Evolutionary conservation across 2,797 vertebrate species (phyloP).

Genomic region (Oreochromis mossambicus): DNA sequence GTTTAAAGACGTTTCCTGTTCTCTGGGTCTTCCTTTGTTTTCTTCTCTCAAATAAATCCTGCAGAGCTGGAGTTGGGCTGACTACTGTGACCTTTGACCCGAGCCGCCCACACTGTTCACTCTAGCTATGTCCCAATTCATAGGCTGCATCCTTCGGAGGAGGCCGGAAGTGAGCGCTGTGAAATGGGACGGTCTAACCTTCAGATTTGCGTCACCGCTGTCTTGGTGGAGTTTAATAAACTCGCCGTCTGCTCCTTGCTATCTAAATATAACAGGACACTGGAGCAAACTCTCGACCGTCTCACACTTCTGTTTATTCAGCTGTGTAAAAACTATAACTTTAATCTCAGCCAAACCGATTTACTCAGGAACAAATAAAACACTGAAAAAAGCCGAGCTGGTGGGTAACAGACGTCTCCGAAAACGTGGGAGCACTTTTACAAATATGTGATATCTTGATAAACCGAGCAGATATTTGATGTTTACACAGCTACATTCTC

Average conservation of each 20-base stretch:
- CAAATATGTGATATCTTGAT: accelerated
- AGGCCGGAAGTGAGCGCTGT: accelerated
- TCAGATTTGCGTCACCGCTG: accelerated
- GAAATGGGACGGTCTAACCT: accelerated
- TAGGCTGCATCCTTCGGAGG: not conserved
- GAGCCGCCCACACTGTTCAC: slow-evolving; percentile 4
- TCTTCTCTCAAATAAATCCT: not conserved
- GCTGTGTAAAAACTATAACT: not conserved
- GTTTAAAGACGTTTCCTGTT: not conserved
- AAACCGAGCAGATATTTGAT: accelerated
- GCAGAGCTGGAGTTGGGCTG: not conserved
- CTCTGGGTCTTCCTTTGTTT: not conserved
- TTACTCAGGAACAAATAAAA: accelerated
- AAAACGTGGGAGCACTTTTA: accelerated
- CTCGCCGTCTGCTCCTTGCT: not conserved
- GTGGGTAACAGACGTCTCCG: not conserved
- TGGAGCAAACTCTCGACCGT: accelerated
- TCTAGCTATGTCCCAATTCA: not conserved
- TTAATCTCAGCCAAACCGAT: accelerated
- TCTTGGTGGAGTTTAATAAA: accelerated
- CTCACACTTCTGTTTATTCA: not conserved
- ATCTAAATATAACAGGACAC: accelerated
- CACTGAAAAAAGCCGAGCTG: accelerated
- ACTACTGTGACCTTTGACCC: slow-evolving; percentile 1
- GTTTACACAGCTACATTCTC: accelerated